phyloP scores from a whole-genome alignment of 2,113 vertebrate species.

The Oreochromis spilurus region DNA sequence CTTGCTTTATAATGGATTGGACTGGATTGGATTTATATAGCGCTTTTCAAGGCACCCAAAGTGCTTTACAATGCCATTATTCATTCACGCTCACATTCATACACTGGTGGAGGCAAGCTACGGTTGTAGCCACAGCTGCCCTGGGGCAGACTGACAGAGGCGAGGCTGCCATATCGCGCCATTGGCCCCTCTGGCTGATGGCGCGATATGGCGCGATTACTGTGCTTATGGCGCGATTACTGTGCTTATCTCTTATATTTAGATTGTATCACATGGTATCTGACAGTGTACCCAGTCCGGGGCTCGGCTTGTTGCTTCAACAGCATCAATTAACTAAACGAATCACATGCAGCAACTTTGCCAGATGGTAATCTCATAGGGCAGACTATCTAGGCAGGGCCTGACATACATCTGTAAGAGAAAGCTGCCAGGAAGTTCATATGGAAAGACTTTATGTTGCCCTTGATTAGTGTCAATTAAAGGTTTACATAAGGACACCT shows the following conservation, averaged over 20 bases:
- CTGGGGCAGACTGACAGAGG: too few species aligned
- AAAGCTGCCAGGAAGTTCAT: slow-evolving; percentile 8
- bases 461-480: neutral
- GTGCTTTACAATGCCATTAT: too few species aligned
- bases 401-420: slow-evolving; percentile 1
- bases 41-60: too few species aligned
- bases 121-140: too few species aligned
- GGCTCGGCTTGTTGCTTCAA: slow-evolving; percentile 32
- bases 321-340: slow-evolving; percentile 36
- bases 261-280: neutral
- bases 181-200: too few species aligned
- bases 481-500: neutral
- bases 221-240: too few species aligned
- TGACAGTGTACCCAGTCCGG: neutral
- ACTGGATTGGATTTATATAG: too few species aligned
- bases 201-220: too few species aligned
- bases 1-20: too few species aligned
- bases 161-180: too few species aligned
- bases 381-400: neutral
- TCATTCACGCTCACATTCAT: too few species aligned
- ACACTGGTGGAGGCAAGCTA: too few species aligned
- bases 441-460: slow-evolving; percentile 1
- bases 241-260: neutral
- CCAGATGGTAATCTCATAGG: slow-evolving; percentile 44
- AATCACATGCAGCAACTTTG: slow-evolving; percentile 37